phyloP scores from a whole-genome alignment of 2,888 invertebrate species.

The Lithophane ornitopus region DNA sequence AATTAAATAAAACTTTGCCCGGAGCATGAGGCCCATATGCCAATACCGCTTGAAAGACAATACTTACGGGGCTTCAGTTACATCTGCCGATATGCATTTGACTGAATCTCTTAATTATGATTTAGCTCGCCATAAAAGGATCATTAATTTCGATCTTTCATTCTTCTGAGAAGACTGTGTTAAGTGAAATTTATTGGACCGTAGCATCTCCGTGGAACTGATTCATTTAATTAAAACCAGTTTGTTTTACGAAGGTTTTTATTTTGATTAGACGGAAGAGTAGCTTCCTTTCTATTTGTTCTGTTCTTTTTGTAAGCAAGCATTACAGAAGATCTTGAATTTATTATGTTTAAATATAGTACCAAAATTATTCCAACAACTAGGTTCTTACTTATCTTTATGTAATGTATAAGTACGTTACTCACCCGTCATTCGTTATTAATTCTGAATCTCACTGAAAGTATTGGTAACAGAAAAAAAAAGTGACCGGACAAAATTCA shows the following conservation, averaged over 20 bases:
- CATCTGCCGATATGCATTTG: background rate
- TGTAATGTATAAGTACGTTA: too few species aligned
- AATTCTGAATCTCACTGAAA: background rate
- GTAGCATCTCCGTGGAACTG: conserved; percentile 25
- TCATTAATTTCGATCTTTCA: conserved; percentile 55
- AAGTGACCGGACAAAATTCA: background rate
- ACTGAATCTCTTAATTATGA: conserved; percentile 32
- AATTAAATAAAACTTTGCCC: too few species aligned
- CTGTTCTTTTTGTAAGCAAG: conserved; percentile 4
- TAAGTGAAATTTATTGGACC: conserved; percentile 58
- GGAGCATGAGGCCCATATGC: background rate
- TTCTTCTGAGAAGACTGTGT: conserved; percentile 32
- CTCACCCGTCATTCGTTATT: background rate
- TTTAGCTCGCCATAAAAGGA: conserved; percentile 19
- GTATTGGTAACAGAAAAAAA: background rate
- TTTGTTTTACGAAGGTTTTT: conserved; percentile 46
- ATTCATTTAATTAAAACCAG: conserved; percentile 16
- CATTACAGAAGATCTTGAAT: background rate
- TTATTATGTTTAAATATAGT: background rate
- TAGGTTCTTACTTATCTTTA: too few species aligned
- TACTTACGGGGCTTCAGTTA: background rate
- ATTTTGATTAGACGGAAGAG: conserved; percentile 10
- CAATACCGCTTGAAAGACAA: background rate
- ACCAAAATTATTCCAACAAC: too few species aligned
- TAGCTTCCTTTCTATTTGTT: conserved; percentile 28